Conservation (phyloP, 2,113 vertebrate species). For the Noturus placidus region DNA sequence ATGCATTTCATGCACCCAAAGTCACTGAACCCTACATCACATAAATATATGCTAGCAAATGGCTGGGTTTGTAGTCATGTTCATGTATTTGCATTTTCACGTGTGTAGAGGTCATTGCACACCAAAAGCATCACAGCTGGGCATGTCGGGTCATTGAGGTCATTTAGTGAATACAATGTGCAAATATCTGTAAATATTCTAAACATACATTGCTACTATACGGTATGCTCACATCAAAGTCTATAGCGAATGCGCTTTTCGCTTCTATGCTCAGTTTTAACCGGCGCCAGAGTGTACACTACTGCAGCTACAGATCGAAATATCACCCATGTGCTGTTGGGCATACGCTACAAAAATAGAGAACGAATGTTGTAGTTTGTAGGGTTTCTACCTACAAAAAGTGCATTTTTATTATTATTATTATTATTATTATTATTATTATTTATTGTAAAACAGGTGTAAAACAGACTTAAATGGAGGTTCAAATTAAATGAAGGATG, state of each 20-base stretch:
- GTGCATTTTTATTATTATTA: not conserved
- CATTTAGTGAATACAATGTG: not conserved
- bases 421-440: not conserved
- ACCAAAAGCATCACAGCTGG: not conserved
- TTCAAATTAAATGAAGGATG: not conserved
- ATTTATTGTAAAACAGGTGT: not conserved
- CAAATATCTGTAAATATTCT: not conserved
- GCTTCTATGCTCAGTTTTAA: not conserved
- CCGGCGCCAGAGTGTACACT: not conserved
- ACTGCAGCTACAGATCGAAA: not conserved
- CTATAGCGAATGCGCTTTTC: not conserved
- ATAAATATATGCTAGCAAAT: not conserved
- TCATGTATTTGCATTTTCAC: not conserved
- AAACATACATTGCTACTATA: not conserved
- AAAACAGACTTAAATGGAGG: not conserved
- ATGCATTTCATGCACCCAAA: not conserved
- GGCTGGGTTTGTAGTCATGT: not conserved
- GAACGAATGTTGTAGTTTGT: not conserved
- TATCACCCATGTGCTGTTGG: not conserved
- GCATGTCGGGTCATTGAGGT: not conserved
- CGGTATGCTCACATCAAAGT: not conserved
- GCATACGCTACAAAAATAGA: not conserved
- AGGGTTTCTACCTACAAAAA: not conserved
- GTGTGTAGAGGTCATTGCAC: not conserved
- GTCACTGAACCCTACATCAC: not conserved